These are phyloP conservation scores for Orthosia gracilis DNA, from an alignment of 2,888 invertebrate genomes.

Conservation along the genomic window DNA sequence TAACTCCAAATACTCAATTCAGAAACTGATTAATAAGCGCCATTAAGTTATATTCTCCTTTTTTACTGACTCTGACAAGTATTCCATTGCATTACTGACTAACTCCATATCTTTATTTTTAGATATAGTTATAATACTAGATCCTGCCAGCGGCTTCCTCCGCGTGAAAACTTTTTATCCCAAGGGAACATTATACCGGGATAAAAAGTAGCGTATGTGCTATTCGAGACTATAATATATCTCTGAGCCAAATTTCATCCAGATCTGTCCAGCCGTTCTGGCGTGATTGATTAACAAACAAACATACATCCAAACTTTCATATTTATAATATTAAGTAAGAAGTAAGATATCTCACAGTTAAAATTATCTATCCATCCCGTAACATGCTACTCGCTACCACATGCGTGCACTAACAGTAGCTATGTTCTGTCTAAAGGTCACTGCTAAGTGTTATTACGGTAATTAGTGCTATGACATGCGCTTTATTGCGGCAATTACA, in stretches of 20 bases:
- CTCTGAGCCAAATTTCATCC: too few species aligned
- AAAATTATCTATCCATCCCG: not conserved
- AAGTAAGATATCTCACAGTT: not conserved
- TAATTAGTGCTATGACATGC: constrained; percentile 28
- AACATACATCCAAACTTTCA: too few species aligned
- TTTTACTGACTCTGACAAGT: too few species aligned
- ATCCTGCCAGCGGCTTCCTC: too few species aligned
- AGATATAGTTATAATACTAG: not conserved
- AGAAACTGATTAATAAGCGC: not conserved
- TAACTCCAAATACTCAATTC: not conserved
- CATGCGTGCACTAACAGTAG: constrained; percentile 34
- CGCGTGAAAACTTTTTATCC: too few species aligned
- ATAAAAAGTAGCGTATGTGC: too few species aligned
- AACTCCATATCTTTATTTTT: not conserved
- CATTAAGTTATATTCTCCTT: not conserved
- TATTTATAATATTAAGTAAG: too few species aligned
- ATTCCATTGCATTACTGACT: too few species aligned
- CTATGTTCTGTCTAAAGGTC: constrained; percentile 36
- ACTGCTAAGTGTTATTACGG: constrained; percentile 30
- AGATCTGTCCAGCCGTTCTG: too few species aligned
- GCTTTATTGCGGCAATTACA: constrained; percentile 9
- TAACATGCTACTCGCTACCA: constrained; percentile 6
- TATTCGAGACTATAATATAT: too few species aligned
- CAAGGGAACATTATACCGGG: too few species aligned
- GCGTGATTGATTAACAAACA: too few species aligned